A percentile compares a stretch with the other conserved stretches of the same genome.
Evolutionary conservation across 2,888 invertebrate genomes (phyloP).

Genomic region (Liposcelis brunnea): DNA sequence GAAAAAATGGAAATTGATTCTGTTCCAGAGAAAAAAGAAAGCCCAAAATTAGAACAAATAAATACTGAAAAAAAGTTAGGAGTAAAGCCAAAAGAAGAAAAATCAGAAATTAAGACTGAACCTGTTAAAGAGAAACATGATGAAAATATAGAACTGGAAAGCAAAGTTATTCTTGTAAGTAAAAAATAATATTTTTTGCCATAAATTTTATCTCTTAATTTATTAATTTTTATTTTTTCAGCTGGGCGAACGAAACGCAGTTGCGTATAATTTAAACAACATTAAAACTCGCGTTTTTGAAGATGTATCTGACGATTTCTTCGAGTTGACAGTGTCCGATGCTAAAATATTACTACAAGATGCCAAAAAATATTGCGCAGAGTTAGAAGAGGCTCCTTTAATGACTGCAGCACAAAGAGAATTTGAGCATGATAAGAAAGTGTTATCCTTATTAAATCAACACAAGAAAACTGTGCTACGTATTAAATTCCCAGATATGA

Average conservation of each 20-base stretch:
- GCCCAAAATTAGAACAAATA: conserved; percentile 10
- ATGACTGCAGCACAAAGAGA: conserved; percentile 45
- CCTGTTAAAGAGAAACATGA: conserved; percentile 19
- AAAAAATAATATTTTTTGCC: conserved; percentile 1
- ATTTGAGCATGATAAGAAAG: conserved; percentile 36
- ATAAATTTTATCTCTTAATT: conserved; percentile 10
- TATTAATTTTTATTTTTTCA: conserved; percentile 25
- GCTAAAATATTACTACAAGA: conserved; percentile 57
- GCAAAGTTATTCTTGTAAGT: conserved; percentile 28
- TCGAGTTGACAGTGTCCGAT: conserved; percentile 69
- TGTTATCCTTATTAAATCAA: conserved; percentile 38
- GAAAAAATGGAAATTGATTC: conserved; percentile 15
- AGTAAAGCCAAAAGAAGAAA: conserved; percentile 14
- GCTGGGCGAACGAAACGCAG: conserved; percentile 57
- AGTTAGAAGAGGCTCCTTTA: conserved; percentile 55
- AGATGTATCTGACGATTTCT: conserved; percentile 74
- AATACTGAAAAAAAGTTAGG: background rate
- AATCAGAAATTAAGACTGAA: conserved; percentile 16
- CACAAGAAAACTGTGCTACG: conserved; percentile 66
- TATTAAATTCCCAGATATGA: conserved; percentile 70
- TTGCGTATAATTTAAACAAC: conserved; percentile 47
- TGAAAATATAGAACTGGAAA: no score
- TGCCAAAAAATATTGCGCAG: conserved; percentile 40
- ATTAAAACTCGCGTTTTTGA: conserved; percentile 33
- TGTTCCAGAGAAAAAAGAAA: conserved; percentile 16